These are phyloP conservation scores for Eledona agricola DNA, from an alignment of 2,888 invertebrate genomes.

Conservation along the genomic window DNA sequence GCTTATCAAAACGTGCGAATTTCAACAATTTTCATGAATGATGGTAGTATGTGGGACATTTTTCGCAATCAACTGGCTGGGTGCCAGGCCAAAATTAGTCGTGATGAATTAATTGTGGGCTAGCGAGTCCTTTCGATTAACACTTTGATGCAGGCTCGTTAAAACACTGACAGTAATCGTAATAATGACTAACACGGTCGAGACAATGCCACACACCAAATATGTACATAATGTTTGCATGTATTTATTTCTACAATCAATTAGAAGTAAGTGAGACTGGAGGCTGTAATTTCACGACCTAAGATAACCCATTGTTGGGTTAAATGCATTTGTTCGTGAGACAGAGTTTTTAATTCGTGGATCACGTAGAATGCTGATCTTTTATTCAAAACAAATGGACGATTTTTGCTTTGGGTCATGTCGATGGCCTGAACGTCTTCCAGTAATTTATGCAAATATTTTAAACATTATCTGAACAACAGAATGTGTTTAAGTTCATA, in stretches of 20 bases:
- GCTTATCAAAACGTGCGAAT: no score
- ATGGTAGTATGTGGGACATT: background rate
- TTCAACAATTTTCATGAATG: background rate
- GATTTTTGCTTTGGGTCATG: background rate
- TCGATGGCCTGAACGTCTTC: background rate
- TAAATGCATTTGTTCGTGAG: constrained; percentile 19
- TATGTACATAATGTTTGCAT: no score
- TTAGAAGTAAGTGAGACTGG: constrained; percentile 6
- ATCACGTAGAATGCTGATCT: constrained; percentile 1
- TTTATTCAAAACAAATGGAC: constrained; percentile 2
- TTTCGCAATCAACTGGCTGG: constrained; percentile 14
- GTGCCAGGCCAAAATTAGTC: constrained; percentile 30
- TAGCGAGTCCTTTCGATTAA: constrained; percentile 11
- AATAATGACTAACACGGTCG: no score
- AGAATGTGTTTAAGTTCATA: no score
- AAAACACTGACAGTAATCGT: no score
- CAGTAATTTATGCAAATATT: no score
- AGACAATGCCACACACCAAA: no score
- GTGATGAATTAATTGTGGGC: constrained; percentile 25
- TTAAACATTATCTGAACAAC: no score
- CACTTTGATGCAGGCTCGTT: no score
- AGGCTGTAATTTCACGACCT: constrained; percentile 19
- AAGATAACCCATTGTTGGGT: constrained; percentile 23
- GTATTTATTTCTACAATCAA: no score
- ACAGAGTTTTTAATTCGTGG: constrained; percentile 1